These are phyloP conservation scores for Dunckerocampus dactyliophorus DNA, from an alignment of 2,113 vertebrate genomes.

Conservation along the genomic window DNA sequence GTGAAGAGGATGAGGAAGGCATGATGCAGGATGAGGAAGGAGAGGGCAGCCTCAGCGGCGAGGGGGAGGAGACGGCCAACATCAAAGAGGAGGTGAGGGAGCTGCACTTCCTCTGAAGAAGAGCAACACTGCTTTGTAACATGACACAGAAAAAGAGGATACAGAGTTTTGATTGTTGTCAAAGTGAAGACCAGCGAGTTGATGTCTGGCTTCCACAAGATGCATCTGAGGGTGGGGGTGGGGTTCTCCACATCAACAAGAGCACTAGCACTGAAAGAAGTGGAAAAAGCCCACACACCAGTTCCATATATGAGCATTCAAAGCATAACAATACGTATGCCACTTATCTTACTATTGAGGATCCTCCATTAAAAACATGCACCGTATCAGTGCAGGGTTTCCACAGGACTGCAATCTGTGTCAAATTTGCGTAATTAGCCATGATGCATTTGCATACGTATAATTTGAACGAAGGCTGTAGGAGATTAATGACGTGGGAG, in stretches of 20 bases:
- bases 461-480: too few species aligned
- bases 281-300: neutral
- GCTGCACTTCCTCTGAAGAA: slow-evolving; percentile 21
- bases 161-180: slow-evolving; percentile 28
- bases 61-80: slow-evolving; percentile 73
- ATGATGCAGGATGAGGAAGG: slow-evolving; percentile 67
- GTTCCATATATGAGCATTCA: slow-evolving; percentile 32
- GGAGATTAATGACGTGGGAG: too few species aligned
- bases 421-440: too few species aligned
- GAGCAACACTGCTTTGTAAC: slow-evolving; percentile 48
- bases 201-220: slow-evolving; percentile 41
- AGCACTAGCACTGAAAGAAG: slow-evolving; percentile 9
- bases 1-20: slow-evolving; percentile 65
- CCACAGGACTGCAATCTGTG: too few species aligned
- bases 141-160: slow-evolving; percentile 19
- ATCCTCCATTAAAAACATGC: too few species aligned
- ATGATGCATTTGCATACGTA: too few species aligned
- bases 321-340: neutral
- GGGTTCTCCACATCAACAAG: slow-evolving; percentile 35
- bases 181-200: slow-evolving; percentile 37
- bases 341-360: neutral
- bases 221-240: slow-evolving; percentile 3
- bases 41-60: slow-evolving; percentile 67
- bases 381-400: too few species aligned
- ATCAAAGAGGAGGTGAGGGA: slow-evolving; percentile 82